Percentiles rank a stretch among this genome's conserved stretches.
Conservation (phyloP, 2,888 invertebrate species). For the Ptycholaimellus sp. region DNA sequence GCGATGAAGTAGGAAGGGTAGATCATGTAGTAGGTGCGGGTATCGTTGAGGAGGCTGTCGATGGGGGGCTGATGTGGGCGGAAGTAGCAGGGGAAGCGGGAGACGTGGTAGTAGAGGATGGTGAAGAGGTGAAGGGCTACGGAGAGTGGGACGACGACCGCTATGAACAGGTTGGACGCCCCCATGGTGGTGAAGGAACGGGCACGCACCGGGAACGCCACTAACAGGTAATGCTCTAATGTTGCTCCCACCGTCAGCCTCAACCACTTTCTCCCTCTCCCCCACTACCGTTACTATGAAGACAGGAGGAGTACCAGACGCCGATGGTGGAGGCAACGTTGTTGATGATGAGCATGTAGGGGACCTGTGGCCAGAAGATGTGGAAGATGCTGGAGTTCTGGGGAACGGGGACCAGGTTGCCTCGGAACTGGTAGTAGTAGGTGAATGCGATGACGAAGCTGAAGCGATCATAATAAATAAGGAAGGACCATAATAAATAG, state of each 20-base stretch:
- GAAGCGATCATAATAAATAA: no score
- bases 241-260: conserved; percentile 8
- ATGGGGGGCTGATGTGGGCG: no score
- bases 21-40: neutral
- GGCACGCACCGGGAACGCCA: conserved; percentile 5
- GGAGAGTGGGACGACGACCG: neutral
- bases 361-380: neutral
- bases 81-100: no score
- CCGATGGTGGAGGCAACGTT: conserved; percentile 2
- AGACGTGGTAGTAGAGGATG: conserved; percentile 2
- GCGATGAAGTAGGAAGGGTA: neutral
- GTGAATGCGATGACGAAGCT: no score
- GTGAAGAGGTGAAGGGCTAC: conserved; percentile 3
- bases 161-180: neutral
- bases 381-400: neutral
- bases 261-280: conserved; percentile 1
- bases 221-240: conserved; percentile 6
- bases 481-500: no score
- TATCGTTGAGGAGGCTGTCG: neutral
- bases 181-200: conserved; percentile 3
- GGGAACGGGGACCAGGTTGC: conserved; percentile 2
- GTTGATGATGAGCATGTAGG: conserved; percentile 4
- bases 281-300: neutral
- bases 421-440: conserved; percentile 1
- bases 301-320: neutral